Evolutionary conservation across 2,888 invertebrate species (phyloP), one percentile per base, ranked within the genome.

Genomic region (Drosophila austrosaltans): DNA sequence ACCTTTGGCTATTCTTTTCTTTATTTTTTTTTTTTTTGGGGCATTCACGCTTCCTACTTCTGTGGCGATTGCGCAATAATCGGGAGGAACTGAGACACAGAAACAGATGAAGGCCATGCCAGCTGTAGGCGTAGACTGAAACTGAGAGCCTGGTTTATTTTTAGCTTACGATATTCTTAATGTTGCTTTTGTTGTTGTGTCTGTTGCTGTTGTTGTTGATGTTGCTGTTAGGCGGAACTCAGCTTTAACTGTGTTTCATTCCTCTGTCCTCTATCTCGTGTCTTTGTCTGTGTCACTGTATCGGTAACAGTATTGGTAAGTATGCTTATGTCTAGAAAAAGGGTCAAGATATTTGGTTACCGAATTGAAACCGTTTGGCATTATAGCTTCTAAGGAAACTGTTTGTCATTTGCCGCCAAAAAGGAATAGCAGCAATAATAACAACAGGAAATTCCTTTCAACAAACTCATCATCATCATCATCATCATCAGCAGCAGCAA

Each of bases 401-500:
- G 69, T 72, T 74, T 71, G 65, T 68, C 63, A 60, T 64, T 66
- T 40, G 63, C 60, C 53, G 42, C 32, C 44, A 58, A 16, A 22
- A 56, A 66, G 32, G 60, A 77, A 66, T 6, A 16, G 16, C 42
- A 42, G 16, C 42, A 16, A 16, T 5, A 42, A 12, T 6, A 42
- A 42, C 64, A 75, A 76, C 81, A 87, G 85, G 81, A 85, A 87
- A 87, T 87, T 85, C 81, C 82, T 82, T 81, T 86, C 80, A 78
- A 75, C 78, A 82, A 82, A 82, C 77, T 84, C 85, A 86, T 87
- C 85, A 82, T 54, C 57, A 48, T 48, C 44, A 20, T 44, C 68
- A 82, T 36, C 57, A 42, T 3, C 48, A 48, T 1, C 48, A 48
- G 3, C 12, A 22, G 25, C 25, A 22, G 4, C 69, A 66, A 6